Evolutionary conservation across 2,797 vertebrate genomes (phyloP).

Genomic region (Tarsius wallacei): DNA sequence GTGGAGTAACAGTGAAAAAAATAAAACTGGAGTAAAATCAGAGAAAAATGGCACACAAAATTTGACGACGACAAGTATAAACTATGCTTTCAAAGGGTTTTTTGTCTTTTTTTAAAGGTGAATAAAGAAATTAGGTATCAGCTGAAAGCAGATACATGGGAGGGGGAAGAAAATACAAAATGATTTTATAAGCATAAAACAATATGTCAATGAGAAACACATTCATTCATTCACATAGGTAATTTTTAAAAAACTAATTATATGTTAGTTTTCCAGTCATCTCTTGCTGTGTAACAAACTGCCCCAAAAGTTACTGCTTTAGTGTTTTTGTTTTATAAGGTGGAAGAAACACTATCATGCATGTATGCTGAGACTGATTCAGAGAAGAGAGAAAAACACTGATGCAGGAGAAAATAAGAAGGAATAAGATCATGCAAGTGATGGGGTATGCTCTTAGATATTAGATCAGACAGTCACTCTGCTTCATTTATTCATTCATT

Average conservation of each 20-base stretch:
- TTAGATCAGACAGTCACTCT: rapidly evolving
- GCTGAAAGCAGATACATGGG: neutral
- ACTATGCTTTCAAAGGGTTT: neutral
- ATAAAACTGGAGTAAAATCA: neutral
- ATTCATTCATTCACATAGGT: neutral
- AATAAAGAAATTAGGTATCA: neutral
- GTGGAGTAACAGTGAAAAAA: neutral
- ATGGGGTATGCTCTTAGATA: rapidly evolving
- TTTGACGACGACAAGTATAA: neutral
- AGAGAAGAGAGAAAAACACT: neutral
- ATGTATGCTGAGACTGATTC: neutral
- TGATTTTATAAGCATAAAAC: neutral
- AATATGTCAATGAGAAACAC: neutral
- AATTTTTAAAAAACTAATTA: neutral
- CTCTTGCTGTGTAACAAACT: neutral
- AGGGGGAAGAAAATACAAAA: neutral
- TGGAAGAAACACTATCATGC: neutral
- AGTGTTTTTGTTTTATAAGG: neutral
- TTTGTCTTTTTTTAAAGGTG: neutral
- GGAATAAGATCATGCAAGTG: rapidly evolving
- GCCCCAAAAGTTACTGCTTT: neutral
- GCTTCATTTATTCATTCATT: too few species aligned
- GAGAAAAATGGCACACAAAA: neutral
- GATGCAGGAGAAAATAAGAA: neutral
- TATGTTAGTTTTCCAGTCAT: neutral